These are phyloP conservation scores for cat (Felis catus) DNA, from an alignment of 2,113 vertebrate genomes.

Conservation along the genomic window DNA sequence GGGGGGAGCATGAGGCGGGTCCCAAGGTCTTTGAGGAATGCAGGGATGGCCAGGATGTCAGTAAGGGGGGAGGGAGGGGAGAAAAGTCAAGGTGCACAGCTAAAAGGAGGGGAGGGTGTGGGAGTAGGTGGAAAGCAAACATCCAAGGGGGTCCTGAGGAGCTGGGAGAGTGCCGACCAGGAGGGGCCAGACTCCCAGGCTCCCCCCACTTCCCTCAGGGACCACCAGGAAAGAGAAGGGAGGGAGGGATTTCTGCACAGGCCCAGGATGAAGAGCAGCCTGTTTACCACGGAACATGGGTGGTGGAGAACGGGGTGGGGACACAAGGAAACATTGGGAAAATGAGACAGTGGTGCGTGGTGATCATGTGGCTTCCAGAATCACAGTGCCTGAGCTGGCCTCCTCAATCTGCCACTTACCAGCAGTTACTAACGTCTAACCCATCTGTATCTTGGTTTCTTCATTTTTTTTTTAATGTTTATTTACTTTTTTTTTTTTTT, in stretches of 20 bases:
- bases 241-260: neutral
- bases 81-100: neutral
- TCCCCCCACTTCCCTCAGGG: neutral
- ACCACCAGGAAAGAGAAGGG: neutral
- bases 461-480: neutral
- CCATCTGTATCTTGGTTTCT: neutral
- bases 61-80: neutral
- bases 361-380: fast-evolving
- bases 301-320: too few relatives aligned
- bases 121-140: neutral
- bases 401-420: neutral
- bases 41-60: neutral
- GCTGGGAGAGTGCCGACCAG: fast-evolving
- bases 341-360: fast-evolving
- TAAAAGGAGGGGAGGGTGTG: neutral
- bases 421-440: neutral
- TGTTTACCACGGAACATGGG: neutral
- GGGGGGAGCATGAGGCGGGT: neutral
- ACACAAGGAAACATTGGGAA: neutral
- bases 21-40: neutral
- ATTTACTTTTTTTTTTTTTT: too few relatives aligned
- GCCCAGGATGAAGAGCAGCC: neutral
- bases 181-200: neutral
- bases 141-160: neutral
- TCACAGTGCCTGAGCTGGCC: neutral